Percentiles rank a stretch among this genome's conserved stretches.
These are phyloP conservation scores for Genyomyrus donnyi DNA, from an alignment of 2,113 vertebrate species.

Conservation along the genomic window DNA sequence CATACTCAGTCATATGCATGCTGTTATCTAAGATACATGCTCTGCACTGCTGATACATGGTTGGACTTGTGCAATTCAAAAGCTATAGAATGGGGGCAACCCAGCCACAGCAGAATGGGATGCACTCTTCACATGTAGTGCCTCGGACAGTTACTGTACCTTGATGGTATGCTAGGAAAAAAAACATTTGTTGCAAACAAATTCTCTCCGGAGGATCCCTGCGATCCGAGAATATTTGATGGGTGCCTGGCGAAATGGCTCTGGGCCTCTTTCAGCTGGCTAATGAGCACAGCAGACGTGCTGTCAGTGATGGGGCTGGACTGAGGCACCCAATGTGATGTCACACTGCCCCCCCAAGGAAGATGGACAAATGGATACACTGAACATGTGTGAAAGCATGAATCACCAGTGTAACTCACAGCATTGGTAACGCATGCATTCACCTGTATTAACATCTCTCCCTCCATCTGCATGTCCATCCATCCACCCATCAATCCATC, in stretches of 20 bases:
- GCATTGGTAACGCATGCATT: neutral
- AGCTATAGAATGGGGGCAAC: neutral
- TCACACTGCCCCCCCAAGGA: conserved; percentile 1
- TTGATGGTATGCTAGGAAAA: neutral
- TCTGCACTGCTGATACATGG: neutral
- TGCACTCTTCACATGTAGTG: neutral
- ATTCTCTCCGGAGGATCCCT: neutral
- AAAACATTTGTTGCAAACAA: neutral
- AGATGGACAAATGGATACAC: neutral
- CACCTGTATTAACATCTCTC: neutral
- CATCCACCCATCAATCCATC: neutral
- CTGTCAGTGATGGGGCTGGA: conserved; percentile 33
- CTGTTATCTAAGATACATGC: neutral
- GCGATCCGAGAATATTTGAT: neutral
- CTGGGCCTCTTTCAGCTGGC: conserved; percentile 26
- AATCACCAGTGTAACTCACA: neutral
- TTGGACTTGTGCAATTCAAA: neutral
- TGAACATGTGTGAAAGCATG: neutral
- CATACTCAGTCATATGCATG: neutral
- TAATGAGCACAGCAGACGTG: conserved; percentile 31
- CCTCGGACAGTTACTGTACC: neutral
- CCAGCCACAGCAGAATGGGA: neutral
- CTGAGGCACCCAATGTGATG: conserved; percentile 20
- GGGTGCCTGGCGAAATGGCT: neutral
- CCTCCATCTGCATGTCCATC: neutral